Conservation (phyloP, 2,888 invertebrate species). For the Tortricodes alternella region DNA sequence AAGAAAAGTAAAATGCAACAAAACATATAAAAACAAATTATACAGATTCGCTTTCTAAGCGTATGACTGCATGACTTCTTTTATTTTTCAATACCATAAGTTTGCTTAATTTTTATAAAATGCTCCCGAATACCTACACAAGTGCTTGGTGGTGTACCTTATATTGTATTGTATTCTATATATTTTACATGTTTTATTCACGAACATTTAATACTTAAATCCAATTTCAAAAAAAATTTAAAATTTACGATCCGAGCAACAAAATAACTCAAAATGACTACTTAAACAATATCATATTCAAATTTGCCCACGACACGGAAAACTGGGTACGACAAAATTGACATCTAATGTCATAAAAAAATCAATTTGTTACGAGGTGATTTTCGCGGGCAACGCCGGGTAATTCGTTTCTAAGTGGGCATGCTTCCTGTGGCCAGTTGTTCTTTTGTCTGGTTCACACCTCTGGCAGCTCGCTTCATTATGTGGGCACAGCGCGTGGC, state of each 20-base stretch:
- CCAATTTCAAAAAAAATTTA: neutral
- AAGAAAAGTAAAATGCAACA: no score
- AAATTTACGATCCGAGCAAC: neutral
- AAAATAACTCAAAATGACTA: neutral
- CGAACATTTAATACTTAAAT: no score
- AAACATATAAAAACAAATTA: no score
- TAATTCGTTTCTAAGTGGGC: constrained; percentile 69
- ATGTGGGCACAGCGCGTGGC: constrained; percentile 50
- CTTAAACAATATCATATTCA: neutral
- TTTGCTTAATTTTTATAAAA: no score
- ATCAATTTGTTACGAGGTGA: constrained; percentile 64
- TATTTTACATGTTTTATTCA: no score
- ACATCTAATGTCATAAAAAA: constrained; percentile 49
- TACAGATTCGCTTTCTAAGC: no score
- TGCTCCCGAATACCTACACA: no score
- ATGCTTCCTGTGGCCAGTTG: constrained; percentile 63
- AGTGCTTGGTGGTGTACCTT: no score
- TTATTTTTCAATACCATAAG: no score
- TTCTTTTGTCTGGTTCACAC: constrained; percentile 49
- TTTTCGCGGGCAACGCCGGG: constrained; percentile 47
- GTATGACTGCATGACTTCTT: no score
- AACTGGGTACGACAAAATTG: constrained; percentile 8
- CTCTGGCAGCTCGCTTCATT: constrained; percentile 50
- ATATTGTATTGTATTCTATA: no score
- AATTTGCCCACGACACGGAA: neutral